Percentiles rank a stretch among this genome's conserved stretches.
These are phyloP conservation scores for Nudaria mundana DNA, from an alignment of 2,888 invertebrate species.

Conservation along the genomic window DNA sequence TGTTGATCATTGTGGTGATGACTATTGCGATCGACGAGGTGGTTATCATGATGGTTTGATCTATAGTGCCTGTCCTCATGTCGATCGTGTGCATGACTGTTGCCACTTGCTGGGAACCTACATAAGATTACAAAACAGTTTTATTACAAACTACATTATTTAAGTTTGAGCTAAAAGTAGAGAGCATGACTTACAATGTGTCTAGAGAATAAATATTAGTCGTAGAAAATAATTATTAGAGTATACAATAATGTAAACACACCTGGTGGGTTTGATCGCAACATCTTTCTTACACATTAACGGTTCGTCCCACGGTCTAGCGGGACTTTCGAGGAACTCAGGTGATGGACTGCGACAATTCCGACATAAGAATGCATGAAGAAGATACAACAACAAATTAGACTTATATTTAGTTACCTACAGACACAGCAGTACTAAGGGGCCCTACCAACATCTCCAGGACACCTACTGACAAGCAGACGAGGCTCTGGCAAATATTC, in stretches of 20 bases:
- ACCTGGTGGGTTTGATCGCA: conserved; percentile 51
- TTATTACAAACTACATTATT: too few relatives aligned
- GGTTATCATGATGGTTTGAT: conserved; percentile 20
- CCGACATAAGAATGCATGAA: conserved; percentile 33
- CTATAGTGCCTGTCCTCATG: conserved; percentile 48
- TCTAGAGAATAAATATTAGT: too few relatives aligned
- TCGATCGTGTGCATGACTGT: conserved; percentile 33
- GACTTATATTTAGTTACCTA: too few relatives aligned
- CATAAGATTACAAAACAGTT: not conserved
- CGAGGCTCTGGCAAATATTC: too few relatives aligned
- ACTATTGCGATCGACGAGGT: not conserved
- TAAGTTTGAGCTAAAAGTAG: too few relatives aligned
- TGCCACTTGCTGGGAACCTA: conserved; percentile 44
- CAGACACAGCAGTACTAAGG: too few relatives aligned
- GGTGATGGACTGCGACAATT: conserved; percentile 66
- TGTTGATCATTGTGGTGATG: conserved; percentile 34
- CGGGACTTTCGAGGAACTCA: conserved; percentile 78
- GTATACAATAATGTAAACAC: conserved; percentile 23
- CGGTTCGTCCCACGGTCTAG: conserved; percentile 83
- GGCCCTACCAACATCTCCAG: too few relatives aligned
- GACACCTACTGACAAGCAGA: too few relatives aligned
- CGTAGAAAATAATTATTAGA: too few relatives aligned
- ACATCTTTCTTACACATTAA: conserved; percentile 55
- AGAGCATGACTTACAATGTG: too few relatives aligned
- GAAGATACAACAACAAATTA: not conserved